A percentile compares a stretch with the other conserved stretches of the same genome.
Conservation (phyloP, 92 coral and sea anemone species). For the Bergia puertoricense region DNA sequence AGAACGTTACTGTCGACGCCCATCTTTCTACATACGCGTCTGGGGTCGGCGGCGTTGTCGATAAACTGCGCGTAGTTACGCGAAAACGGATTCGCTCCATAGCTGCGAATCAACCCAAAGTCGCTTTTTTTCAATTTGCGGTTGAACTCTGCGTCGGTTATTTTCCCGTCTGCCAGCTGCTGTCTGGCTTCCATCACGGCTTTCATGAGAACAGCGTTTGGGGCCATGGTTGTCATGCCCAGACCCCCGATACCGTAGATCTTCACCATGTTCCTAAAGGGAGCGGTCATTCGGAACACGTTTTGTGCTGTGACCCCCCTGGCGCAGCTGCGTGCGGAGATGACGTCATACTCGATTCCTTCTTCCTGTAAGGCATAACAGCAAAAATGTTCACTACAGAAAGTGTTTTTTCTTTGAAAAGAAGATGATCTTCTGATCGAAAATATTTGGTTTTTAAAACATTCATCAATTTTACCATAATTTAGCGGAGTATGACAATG, state of each 20-base stretch:
- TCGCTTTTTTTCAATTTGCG: slow-evolving; percentile 25
- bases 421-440: too few species aligned
- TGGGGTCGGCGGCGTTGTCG: slow-evolving; percentile 33
- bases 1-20: slow-evolving; percentile 14
- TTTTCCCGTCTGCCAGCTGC: slow-evolving; percentile 28
- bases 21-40: slow-evolving; percentile 28
- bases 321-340: slow-evolving; percentile 37
- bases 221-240: slow-evolving; percentile 33
- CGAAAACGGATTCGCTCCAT: slow-evolving; percentile 26
- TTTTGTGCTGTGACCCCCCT: slow-evolving; percentile 41
- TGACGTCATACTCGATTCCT: slow-evolving; percentile 32
- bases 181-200: slow-evolving; percentile 33
- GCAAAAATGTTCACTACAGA: not conserved
- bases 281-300: slow-evolving; percentile 31
- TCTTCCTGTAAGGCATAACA: not conserved
- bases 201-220: slow-evolving; percentile 35
- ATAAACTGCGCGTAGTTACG: slow-evolving; percentile 35
- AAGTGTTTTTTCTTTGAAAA: too few species aligned
- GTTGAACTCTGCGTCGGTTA: slow-evolving; percentile 24
- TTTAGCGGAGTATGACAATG: too few species aligned
- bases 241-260: slow-evolving; percentile 28
- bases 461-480: too few species aligned
- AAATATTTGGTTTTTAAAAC: too few species aligned
- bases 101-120: slow-evolving; percentile 30
- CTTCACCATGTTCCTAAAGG: slow-evolving; percentile 14